Percentiles rank a stretch among this genome's conserved stretches.
phyloP scores from a whole-genome alignment of 2,113 vertebrate species.

The Rafetus swinhoei region DNA sequence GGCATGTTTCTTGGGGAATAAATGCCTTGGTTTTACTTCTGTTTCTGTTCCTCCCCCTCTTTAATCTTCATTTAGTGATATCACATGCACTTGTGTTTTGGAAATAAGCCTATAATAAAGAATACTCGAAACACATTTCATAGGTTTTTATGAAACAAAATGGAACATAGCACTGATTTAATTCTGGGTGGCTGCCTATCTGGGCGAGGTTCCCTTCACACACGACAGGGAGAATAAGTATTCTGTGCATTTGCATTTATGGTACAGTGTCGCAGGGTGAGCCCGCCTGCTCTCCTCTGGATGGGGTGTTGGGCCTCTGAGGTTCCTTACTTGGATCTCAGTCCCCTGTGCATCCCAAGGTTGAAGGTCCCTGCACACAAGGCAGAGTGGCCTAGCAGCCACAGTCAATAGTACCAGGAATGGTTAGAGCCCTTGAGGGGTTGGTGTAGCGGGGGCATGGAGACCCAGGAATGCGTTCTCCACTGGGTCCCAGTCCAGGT shows the following conservation, averaged over 20 bases:
- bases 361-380: no score
- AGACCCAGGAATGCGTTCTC: no score
- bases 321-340: no score
- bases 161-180: background rate
- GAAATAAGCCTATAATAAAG: background rate
- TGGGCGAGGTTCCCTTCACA: fast-evolving
- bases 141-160: background rate
- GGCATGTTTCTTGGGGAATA: background rate
- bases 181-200: background rate
- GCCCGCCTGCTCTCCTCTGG: no score
- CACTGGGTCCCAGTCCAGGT: no score
- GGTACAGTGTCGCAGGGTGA: no score
- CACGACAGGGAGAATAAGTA: fast-evolving
- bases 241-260: background rate
- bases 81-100: background rate
- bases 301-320: no score
- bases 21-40: background rate
- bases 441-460: no score
- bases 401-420: no score
- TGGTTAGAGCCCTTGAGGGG: no score
- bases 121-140: background rate
- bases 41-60: background rate
- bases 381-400: no score
- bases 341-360: no score
- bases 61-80: background rate